Evolutionary conservation across 2,888 invertebrate species (phyloP).

Genomic region (Tachina fera): DNA sequence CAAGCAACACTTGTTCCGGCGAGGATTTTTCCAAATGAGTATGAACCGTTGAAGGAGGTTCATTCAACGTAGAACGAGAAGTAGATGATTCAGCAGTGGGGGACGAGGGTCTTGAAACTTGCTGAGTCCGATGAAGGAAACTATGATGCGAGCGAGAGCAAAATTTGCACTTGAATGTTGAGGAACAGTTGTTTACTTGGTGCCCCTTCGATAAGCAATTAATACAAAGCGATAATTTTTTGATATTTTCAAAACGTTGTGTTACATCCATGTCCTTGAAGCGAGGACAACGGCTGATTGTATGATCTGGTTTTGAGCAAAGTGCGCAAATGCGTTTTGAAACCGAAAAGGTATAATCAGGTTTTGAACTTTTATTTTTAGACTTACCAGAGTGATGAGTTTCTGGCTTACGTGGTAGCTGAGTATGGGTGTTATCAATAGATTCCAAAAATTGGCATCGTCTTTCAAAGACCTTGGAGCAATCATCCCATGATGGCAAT

Average conservation of each 20-base stretch:
- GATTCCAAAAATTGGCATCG: conserved; percentile 48
- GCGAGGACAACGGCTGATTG: conserved; percentile 14
- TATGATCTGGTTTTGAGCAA: conserved; percentile 30
- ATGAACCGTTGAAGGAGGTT: conserved; percentile 3
- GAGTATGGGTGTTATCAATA: neutral
- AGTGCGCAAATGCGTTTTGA: conserved; percentile 24
- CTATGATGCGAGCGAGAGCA: neutral
- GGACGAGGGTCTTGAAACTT: too few relatives aligned
- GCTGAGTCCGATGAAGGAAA: too few relatives aligned
- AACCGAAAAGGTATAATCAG: neutral
- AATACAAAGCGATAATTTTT: conserved; percentile 31
- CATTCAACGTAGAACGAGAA: conserved; percentile 2
- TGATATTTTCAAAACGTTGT: conserved; percentile 32
- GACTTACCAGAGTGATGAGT: neutral
- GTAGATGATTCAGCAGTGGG: too few relatives aligned
- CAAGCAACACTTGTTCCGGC: conserved; percentile 38
- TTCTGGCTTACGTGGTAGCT: neutral
- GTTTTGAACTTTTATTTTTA: neutral
- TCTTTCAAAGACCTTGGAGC: conserved; percentile 44
- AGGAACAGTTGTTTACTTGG: conserved; percentile 42
- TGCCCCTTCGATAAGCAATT: conserved; percentile 46
- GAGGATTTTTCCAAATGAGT: conserved; percentile 45
- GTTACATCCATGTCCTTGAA: conserved; percentile 15
- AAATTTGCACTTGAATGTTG: conserved; percentile 40
- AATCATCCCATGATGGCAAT: conserved; percentile 39